Conservation (phyloP, 2,113 vertebrate genomes). For the Barnardius zonarius region DNA sequence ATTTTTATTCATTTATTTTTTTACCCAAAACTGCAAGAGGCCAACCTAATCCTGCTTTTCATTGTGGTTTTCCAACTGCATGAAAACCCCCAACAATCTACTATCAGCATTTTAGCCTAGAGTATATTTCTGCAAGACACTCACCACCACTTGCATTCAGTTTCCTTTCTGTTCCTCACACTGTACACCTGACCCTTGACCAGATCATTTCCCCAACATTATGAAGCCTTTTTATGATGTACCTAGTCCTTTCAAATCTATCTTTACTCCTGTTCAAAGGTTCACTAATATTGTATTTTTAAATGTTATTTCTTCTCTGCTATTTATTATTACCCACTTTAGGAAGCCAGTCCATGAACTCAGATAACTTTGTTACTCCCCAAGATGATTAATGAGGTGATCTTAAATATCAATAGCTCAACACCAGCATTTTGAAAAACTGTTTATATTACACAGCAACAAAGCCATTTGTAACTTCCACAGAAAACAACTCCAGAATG, state of each 20-base stretch:
- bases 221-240: background rate
- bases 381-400: slow-evolving; percentile 72
- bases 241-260: background rate
- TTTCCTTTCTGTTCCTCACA: background rate
- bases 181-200: background rate
- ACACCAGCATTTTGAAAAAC: slow-evolving; percentile 60
- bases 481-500: background rate
- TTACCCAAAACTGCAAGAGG: background rate
- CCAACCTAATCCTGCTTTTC: background rate
- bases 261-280: background rate
- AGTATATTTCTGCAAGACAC: background rate
- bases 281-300: background rate
- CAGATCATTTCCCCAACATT: background rate
- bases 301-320: background rate
- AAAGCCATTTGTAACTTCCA: slow-evolving; percentile 61
- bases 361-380: slow-evolving; percentile 64
- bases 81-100: background rate
- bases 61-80: background rate
- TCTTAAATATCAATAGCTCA: slow-evolving; percentile 67
- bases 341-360: slow-evolving; percentile 46
- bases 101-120: background rate
- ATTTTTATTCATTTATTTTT: background rate
- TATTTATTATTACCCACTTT: slow-evolving; percentile 57
- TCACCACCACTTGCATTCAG: background rate
- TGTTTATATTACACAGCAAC: slow-evolving; percentile 57